Evolutionary conservation across 2,888 invertebrate genomes (phyloP), one percentile per base, ranked within the genome.

Genomic region (Allophyes oxyacanthae): DNA sequence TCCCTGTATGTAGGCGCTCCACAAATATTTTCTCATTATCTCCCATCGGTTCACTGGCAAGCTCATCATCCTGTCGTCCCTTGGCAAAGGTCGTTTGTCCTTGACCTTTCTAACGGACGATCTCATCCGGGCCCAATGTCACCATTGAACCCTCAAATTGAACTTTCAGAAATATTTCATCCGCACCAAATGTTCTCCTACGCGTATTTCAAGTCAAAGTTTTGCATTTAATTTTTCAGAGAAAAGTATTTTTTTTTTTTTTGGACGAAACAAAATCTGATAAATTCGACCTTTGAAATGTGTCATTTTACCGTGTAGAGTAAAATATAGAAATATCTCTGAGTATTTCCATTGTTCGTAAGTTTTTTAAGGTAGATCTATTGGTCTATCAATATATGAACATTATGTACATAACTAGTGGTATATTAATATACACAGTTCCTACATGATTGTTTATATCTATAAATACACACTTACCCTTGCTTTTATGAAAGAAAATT

Each of bases 81-180:
- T 70, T 14, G 49, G 11, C 40, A 37, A 66, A 66, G 41, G 48
- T 53, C 38, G 15, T 5, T 41, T 15, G 63, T 55, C 75, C 75
- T 62, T 75, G 75, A 71, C 64, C 71, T 75, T 75, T 62, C 8
- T 40, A 46, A 40, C 34, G 48, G 32, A 9, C 36, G 60, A 68
- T 62, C 68, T 71, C 68, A 71, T 70, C 61, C 58, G 63, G 63
- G 60, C 60, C 30, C 42, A 57, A 44, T 56, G 33, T 54, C 58
- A 55, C 40, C 50, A 56, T 56, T 56, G 43, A 45, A 50, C 51
- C 53, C 36, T 37, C 38, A 37, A 58, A 54, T 54, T 59, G 53
- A 72, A 65, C 65, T 65, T 69, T 55, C 15, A 56, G 52, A 37
- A 63, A 46, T 55, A 57, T 37, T 55, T 72, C 65, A 65, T 33